These are phyloP conservation scores for Glossosoma conforme DNA, from an alignment of 1,140 invertebrate species.

Conservation along the genomic window DNA sequence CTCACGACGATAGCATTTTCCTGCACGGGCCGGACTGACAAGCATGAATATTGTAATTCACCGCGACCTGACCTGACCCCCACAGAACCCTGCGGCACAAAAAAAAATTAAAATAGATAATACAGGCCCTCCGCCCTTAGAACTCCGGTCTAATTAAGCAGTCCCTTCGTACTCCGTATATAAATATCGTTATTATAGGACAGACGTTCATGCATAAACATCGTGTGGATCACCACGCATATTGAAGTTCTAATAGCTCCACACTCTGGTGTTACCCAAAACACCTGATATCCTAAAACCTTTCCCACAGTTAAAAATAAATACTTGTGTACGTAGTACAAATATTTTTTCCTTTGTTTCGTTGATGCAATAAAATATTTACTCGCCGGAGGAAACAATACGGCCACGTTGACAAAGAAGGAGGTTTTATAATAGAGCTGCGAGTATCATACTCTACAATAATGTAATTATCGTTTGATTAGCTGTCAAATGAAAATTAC, in stretches of 20 bases:
- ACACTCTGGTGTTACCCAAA: conserved; percentile 11
- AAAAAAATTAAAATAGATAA: conserved; percentile 30
- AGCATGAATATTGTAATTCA: conserved; percentile 30
- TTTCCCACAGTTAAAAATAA: conserved; percentile 21
- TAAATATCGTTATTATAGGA: conserved; percentile 23
- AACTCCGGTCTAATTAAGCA: conserved; percentile 14
- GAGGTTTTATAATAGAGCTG: no score
- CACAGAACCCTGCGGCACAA: conserved; percentile 12
- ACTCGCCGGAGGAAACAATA: no score
- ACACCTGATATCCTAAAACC: conserved; percentile 18
- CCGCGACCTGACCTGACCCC: conserved; percentile 9
- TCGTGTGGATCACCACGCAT: conserved; percentile 6
- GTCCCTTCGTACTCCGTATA: conserved; percentile 12
- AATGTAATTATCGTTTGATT: no score
- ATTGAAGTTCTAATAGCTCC: conserved; percentile 13
- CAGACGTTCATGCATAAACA: conserved; percentile 20
- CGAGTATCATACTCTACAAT: no score
- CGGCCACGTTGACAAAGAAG: no score
- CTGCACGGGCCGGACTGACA: conserved; percentile 12
- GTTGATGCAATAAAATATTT: no score
- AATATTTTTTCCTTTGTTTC: no score
- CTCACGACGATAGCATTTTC: no score
- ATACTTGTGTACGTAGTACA: no score
- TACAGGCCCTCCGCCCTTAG: conserved; percentile 6
- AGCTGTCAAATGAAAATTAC: no score